Evolutionary conservation across 2,888 invertebrate genomes (phyloP).

Genomic region (Mechanitis mazaeus): DNA sequence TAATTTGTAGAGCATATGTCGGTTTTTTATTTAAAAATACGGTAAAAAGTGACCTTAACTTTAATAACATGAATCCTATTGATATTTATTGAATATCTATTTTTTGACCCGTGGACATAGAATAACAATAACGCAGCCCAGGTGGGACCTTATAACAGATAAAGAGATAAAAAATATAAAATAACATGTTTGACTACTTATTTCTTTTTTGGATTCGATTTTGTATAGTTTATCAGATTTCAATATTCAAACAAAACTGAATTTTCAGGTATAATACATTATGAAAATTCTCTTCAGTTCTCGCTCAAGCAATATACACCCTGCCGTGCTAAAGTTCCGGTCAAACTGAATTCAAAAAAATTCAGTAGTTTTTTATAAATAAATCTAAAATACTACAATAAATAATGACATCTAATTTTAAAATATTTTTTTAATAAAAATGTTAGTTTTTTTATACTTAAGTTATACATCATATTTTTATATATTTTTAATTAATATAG

Average conservation of each 20-base stretch:
- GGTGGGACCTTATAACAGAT: constrained; percentile 62
- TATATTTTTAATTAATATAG: too few species aligned
- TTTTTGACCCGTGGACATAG: constrained; percentile 68
- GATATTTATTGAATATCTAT: constrained; percentile 58
- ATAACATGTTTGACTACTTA: constrained; percentile 18
- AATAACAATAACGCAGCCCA: constrained; percentile 59
- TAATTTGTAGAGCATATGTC: constrained; percentile 74
- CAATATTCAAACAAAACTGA: not conserved
- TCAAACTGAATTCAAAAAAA: constrained; percentile 30
- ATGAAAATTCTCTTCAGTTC: constrained; percentile 12
- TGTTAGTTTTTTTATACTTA: too few species aligned
- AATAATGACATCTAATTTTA: not conserved
- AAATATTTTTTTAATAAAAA: too few species aligned
- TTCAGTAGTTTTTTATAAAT: not conserved
- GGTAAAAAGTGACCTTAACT: constrained; percentile 68
- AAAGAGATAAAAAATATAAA: constrained; percentile 37
- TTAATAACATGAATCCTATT: constrained; percentile 63
- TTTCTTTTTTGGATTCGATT: too few species aligned
- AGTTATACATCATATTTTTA: too few species aligned
- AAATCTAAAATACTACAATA: not conserved
- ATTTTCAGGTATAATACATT: constrained; percentile 14
- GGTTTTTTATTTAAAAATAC: constrained; percentile 53
- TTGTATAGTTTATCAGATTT: not conserved
- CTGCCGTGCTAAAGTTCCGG: constrained; percentile 50
- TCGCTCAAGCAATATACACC: constrained; percentile 57